Evolutionary conservation across 2,797 vertebrate species (phyloP).

Genomic region (Falco naumanni): DNA sequence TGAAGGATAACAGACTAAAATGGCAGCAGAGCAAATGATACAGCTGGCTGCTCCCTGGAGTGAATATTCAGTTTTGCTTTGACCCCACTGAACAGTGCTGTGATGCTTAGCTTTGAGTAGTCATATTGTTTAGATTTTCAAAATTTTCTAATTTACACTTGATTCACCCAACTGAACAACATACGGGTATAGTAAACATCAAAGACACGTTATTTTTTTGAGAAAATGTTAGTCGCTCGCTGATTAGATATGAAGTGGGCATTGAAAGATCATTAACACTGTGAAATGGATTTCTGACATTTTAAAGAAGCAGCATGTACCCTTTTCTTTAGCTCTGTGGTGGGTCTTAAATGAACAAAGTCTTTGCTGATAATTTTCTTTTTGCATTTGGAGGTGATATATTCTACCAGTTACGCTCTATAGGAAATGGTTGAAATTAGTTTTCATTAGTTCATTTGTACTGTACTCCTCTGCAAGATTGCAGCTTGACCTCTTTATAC

Average conservation of each 20-base stretch:
- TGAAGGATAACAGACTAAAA: not conserved
- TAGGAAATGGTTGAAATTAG: conserved; percentile 32
- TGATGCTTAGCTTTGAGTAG: not conserved
- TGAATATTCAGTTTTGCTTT: not conserved
- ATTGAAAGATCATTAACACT: conserved; percentile 41
- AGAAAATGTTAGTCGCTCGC: not conserved
- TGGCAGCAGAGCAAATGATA: not conserved
- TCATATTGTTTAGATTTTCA: not conserved
- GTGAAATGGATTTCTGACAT: conserved; percentile 37
- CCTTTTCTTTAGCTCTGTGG: conserved; percentile 34
- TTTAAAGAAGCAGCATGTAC: conserved; percentile 12
- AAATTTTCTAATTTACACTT: not conserved
- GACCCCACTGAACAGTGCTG: not conserved
- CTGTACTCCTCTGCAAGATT: not conserved
- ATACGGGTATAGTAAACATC: not conserved
- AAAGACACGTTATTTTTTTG: not conserved
- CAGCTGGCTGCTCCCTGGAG: not conserved
- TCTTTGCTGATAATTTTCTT: conserved; percentile 17
- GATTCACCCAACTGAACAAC: not conserved
- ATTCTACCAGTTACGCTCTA: conserved; percentile 2
- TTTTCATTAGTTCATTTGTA: conserved; percentile 31
- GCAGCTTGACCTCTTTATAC: not conserved
- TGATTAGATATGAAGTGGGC: conserved; percentile 49
- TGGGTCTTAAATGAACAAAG: conserved; percentile 7
- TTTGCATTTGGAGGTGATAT: not conserved